Conservation (phyloP, 2,113 vertebrate genomes). For the Bubo bubo region DNA sequence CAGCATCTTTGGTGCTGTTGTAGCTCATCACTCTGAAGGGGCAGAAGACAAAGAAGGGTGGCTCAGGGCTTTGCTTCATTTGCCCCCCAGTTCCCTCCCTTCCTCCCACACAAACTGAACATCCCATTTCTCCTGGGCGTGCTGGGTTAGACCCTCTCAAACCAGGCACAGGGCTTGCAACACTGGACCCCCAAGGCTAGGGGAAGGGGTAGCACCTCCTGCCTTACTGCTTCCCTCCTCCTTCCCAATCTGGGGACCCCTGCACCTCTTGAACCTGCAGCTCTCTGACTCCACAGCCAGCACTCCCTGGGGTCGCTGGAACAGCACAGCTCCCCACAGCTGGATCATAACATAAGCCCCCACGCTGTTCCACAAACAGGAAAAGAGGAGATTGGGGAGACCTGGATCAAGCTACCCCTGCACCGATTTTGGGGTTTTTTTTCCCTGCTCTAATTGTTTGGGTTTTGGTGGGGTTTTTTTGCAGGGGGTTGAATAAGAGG, state of each 20-base stretch:
- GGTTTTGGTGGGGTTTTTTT: neutral
- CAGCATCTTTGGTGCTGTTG: slow-evolving; percentile 81
- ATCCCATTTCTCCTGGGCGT: fast-evolving
- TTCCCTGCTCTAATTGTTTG: neutral
- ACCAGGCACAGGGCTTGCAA: too few species aligned
- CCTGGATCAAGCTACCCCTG: neutral
- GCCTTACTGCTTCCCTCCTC: neutral
- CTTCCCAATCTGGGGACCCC: neutral
- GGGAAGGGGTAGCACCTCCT: neutral
- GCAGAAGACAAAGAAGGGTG: neutral
- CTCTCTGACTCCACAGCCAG: neutral
- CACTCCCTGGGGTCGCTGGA: neutral
- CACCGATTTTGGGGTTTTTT: neutral
- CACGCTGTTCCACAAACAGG: fast-evolving
- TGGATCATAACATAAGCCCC: fast-evolving
- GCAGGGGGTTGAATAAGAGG: neutral
- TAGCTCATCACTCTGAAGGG: slow-evolving; percentile 86
- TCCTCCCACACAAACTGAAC: fast-evolving
- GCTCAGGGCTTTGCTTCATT: neutral
- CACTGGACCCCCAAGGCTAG: fast-evolving
- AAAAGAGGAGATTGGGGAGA: neutral
- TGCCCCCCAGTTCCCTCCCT: fast-evolving
- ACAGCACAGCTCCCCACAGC: neutral
- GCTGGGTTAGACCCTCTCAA: neutral
- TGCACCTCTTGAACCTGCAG: neutral